phyloP scores from a whole-genome alignment of 1,140 invertebrate genomes.

The Orchestia grillus region DNA sequence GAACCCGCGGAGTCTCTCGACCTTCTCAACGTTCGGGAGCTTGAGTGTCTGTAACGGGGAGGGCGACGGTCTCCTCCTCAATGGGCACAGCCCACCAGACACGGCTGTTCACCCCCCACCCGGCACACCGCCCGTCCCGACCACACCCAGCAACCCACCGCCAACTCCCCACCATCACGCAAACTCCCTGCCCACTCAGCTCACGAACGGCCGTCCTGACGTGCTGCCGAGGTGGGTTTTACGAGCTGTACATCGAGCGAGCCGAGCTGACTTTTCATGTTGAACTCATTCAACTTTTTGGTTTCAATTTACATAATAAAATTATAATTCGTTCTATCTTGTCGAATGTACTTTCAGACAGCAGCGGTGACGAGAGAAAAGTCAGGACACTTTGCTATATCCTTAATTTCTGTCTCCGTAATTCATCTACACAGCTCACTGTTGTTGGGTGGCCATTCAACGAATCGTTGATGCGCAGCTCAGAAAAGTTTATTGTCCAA shows the following conservation, averaged over 20 bases:
- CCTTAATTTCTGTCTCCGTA: no score
- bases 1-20: conserved; percentile 71
- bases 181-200: neutral
- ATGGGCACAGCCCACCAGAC: conserved; percentile 59
- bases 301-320: no score
- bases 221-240: conserved; percentile 59
- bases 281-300: no score
- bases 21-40: conserved; percentile 71
- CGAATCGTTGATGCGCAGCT: no score
- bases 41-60: neutral
- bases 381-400: no score
- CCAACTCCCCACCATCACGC: conserved; percentile 2
- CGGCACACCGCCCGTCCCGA: neutral
- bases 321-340: neutral
- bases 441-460: no score
- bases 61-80: conserved; percentile 52
- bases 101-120: conserved; percentile 20
- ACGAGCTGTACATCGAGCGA: no score
- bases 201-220: conserved; percentile 57
- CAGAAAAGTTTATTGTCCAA: no score
- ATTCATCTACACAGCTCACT: no score
- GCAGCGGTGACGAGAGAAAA: no score
- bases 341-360: neutral
- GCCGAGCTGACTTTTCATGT: no score
- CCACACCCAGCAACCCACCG: neutral